Evolutionary conservation across 2,797 vertebrate species (phyloP).

Genomic region (Brachymystax lenok): DNA sequence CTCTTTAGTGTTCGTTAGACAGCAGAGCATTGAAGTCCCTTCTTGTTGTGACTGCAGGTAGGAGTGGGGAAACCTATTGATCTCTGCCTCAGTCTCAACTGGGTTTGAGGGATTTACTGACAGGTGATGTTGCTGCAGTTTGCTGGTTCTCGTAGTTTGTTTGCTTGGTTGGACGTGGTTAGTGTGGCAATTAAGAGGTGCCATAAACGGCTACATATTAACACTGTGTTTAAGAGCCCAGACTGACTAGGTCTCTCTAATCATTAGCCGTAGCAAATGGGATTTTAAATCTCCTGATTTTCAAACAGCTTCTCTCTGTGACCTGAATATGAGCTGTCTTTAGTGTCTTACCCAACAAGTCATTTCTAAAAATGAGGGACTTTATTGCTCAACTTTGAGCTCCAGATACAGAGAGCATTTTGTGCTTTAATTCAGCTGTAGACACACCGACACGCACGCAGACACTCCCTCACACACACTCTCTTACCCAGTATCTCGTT

Average conservation of each 20-base stretch:
- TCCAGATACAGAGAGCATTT: no score
- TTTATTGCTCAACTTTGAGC: slow-evolving; percentile 10
- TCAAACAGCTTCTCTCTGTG: not conserved
- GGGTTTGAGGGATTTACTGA: slow-evolving; percentile 4
- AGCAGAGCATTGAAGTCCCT: slow-evolving; percentile 39
- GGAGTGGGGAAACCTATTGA: slow-evolving; percentile 19
- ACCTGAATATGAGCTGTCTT: slow-evolving; percentile 5
- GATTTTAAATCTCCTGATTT: not conserved
- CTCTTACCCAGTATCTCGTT: not conserved
- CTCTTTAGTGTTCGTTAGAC: slow-evolving; percentile 37
- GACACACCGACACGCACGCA: not conserved
- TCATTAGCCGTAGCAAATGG: slow-evolving; percentile 3
- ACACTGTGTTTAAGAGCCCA: not conserved
- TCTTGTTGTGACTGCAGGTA: slow-evolving; percentile 64
- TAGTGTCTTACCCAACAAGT: slow-evolving; percentile 1
- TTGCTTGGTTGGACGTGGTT: slow-evolving; percentile 19
- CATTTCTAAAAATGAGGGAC: not conserved
- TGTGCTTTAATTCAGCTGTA: not conserved
- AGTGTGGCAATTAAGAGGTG: slow-evolving; percentile 43
- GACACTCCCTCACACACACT: not conserved
- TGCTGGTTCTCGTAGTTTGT: not conserved
- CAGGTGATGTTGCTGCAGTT: not conserved
- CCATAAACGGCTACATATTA: slow-evolving; percentile 63
- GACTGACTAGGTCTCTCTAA: not conserved
- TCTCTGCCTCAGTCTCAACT: slow-evolving; percentile 30